Conservation (phyloP, 2,888 invertebrate species). For the Stenodera caucasica region DNA sequence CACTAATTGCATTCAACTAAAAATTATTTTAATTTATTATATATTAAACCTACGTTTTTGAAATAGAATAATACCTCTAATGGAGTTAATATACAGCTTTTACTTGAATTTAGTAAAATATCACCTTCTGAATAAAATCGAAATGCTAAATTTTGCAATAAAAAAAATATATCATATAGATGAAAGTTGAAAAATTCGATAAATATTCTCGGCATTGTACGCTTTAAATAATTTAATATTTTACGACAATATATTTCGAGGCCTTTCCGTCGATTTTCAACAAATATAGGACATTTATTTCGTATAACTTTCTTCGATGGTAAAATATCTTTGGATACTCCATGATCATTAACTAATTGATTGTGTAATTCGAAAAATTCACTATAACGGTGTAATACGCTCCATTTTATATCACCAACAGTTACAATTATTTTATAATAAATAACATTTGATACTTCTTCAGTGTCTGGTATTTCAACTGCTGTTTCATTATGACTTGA, state of each 20-base stretch:
- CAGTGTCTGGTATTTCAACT: conserved; percentile 67
- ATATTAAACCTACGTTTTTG: too few relatives aligned
- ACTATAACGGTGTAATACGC: conserved; percentile 82
- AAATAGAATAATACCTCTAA: conserved; percentile 70
- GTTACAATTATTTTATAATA: conserved; percentile 73
- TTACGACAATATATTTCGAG: conserved; percentile 80
- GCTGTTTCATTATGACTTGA: conserved; percentile 67
- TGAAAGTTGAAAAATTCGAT: conserved; percentile 87
- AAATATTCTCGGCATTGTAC: conserved; percentile 78
- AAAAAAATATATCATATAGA: conserved; percentile 85
- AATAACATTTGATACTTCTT: conserved; percentile 68
- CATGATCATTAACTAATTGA: conserved; percentile 76
- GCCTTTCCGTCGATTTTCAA: conserved; percentile 79
- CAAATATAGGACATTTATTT: conserved; percentile 84
- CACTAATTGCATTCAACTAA: conserved; percentile 87
- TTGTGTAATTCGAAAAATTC: conserved; percentile 89
- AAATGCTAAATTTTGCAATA: conserved; percentile 80
- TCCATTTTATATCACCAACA: conserved; percentile 78
- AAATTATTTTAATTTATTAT: conserved; percentile 45
- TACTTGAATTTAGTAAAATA: conserved; percentile 62
- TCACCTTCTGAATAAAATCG: conserved; percentile 78
- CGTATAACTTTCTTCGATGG: conserved; percentile 94
- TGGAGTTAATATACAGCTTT: conserved; percentile 70
- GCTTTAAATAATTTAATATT: conserved; percentile 73
- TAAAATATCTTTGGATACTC: conserved; percentile 79